These are phyloP conservation scores for Melanostoma mellinum DNA, from an alignment of 2,888 invertebrate species.

Conservation along the genomic window DNA sequence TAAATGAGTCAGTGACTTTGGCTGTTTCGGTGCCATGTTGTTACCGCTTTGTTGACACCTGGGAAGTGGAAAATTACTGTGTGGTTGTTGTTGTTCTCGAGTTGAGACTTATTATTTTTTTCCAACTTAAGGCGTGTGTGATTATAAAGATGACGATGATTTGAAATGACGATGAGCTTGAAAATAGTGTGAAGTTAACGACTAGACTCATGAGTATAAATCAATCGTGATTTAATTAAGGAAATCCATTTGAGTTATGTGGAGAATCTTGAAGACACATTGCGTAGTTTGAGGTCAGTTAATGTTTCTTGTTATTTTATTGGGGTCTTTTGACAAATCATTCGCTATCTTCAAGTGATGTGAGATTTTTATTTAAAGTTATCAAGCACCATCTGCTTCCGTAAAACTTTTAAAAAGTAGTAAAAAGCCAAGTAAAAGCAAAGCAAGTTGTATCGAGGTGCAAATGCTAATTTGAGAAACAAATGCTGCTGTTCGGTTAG, in stretches of 20 bases:
- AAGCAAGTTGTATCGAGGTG: too few species aligned
- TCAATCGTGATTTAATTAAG: constrained; percentile 13
- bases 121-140: background rate
- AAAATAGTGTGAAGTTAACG: constrained; percentile 34
- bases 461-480: too few species aligned
- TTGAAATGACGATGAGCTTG: constrained; percentile 60
- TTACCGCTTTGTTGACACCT: constrained; percentile 16
- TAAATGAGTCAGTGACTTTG: constrained; percentile 35
- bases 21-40: background rate
- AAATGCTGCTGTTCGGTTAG: too few species aligned
- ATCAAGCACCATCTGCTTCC: too few species aligned
- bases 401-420: too few species aligned
- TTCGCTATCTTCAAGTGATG: background rate
- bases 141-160: constrained; percentile 13
- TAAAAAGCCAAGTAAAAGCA: too few species aligned
- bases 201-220: background rate
- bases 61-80: background rate
- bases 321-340: background rate
- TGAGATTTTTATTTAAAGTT: too few species aligned
- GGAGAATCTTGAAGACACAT: background rate
- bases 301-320: background rate
- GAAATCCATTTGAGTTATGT: constrained; percentile 28
- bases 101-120: background rate
- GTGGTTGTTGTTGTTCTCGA: background rate
- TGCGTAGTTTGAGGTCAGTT: constrained; percentile 1